A percentile compares a stretch with the other conserved stretches of the same genome.
These are phyloP conservation scores for Portunus trituberculatus DNA, from an alignment of 1,140 invertebrate species.

Conservation along the genomic window DNA sequence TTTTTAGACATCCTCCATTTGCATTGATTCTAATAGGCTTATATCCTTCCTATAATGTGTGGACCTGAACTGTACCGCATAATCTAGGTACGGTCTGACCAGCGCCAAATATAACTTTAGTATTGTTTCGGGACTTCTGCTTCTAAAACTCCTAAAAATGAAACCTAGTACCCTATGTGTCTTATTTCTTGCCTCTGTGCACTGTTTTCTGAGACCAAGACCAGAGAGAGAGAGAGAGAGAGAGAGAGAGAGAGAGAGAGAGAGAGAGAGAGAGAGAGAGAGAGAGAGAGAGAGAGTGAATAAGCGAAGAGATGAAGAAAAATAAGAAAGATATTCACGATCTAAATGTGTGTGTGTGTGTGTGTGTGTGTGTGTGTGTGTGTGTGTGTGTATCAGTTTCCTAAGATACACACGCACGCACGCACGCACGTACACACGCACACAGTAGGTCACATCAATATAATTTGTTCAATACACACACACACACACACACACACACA, in stretches of 20 bases:
- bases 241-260: constrained; percentile 69
- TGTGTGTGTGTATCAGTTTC: constrained; percentile 16
- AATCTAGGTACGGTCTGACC: no score
- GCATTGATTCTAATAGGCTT: no score
- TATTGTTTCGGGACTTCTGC: no score
- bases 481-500: neutral
- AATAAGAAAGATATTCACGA: neutral
- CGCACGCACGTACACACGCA: neutral
- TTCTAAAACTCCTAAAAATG: no score
- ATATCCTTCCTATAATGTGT: no score
- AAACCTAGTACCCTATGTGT: no score
- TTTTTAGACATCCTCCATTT: no score
- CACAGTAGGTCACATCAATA: neutral
- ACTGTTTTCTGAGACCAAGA: no score
- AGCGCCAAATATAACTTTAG: no score
- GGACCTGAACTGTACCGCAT: no score
- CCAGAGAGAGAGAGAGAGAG: constrained; percentile 65
- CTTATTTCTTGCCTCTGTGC: no score
- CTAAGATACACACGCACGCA: neutral
- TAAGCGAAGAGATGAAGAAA: constrained; percentile 29
- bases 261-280: constrained; percentile 56
- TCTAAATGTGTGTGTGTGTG: constrained; percentile 11
- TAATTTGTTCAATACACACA: neutral
- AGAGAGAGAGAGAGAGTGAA: neutral
- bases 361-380: constrained; percentile 43